Percentiles rank a stretch among this genome's conserved stretches.
Conservation (phyloP, 2,797 vertebrate genomes). For the Rhabdomys pumilio region DNA sequence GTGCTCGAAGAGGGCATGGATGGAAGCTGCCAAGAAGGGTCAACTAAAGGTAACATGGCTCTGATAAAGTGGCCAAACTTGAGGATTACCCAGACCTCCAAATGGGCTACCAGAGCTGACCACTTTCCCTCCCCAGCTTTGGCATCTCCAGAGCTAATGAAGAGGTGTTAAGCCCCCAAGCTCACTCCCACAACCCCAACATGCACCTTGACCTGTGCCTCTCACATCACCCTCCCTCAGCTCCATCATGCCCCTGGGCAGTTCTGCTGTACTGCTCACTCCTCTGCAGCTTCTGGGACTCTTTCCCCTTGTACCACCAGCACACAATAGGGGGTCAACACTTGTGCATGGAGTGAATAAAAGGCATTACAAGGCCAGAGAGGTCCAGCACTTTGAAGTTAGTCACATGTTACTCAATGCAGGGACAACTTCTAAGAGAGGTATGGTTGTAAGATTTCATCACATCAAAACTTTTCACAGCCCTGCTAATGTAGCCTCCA, state of each 20-base stretch:
- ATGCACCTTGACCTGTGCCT: background rate
- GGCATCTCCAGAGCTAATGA: background rate
- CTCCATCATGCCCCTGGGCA: background rate
- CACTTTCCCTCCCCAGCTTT: background rate
- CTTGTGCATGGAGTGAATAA: background rate
- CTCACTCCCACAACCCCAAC: fast-evolving
- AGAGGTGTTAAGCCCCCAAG: background rate
- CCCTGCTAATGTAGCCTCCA: background rate
- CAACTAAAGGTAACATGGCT: background rate
- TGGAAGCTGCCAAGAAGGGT: background rate
- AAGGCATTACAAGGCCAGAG: background rate
- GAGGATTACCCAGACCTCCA: background rate
- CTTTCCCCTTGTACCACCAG: background rate
- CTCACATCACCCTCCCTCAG: background rate
- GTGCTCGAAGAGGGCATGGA: background rate
- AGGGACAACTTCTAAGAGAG: background rate
- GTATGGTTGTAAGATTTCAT: background rate
- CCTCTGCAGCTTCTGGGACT: background rate
- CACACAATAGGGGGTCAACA: background rate
- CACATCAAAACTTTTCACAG: background rate
- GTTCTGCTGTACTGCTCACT: background rate
- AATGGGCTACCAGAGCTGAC: fast-evolving
- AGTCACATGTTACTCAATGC: background rate
- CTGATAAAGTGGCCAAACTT: background rate
- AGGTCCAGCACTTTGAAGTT: background rate